phyloP scores from a whole-genome alignment of 2,888 invertebrate genomes.

The Euplagia quadripunctaria region DNA sequence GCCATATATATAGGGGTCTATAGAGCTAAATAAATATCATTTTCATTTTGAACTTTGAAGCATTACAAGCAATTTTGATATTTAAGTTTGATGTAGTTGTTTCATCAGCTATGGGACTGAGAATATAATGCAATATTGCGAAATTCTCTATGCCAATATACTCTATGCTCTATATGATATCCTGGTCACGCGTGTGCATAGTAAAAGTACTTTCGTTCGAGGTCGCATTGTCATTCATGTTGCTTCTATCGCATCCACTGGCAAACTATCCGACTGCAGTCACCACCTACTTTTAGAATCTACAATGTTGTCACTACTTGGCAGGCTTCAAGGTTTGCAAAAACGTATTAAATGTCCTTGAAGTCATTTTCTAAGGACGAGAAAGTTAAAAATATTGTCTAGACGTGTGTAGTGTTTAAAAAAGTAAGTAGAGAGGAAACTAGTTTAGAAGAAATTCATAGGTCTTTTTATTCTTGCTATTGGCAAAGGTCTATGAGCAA shows the following conservation, averaged over 20 bases:
- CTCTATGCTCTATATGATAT: constrained; percentile 65
- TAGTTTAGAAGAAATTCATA: background rate
- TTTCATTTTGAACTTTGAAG: too few relatives aligned
- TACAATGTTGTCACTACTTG: constrained; percentile 35
- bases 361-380: constrained; percentile 7
- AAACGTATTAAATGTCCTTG: constrained; percentile 19
- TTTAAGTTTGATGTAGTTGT: background rate
- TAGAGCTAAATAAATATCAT: too few relatives aligned
- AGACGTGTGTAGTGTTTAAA: constrained; percentile 12
- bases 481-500: background rate
- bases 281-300: constrained; percentile 63
- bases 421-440: background rate
- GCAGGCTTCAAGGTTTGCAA: constrained; percentile 20
- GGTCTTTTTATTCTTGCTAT: background rate
- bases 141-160: constrained; percentile 54
- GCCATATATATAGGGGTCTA: too few relatives aligned
- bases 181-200: constrained; percentile 80
- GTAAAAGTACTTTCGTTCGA: constrained; percentile 87
- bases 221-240: constrained; percentile 83
- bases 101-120: background rate
- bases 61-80: too few relatives aligned
- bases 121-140: background rate
- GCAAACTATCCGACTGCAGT: constrained; percentile 60
- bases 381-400: constrained; percentile 14
- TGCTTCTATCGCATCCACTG: constrained; percentile 58